Conservation (phyloP, 2,797 vertebrate species). For the Mormyrops attenuatus region DNA sequence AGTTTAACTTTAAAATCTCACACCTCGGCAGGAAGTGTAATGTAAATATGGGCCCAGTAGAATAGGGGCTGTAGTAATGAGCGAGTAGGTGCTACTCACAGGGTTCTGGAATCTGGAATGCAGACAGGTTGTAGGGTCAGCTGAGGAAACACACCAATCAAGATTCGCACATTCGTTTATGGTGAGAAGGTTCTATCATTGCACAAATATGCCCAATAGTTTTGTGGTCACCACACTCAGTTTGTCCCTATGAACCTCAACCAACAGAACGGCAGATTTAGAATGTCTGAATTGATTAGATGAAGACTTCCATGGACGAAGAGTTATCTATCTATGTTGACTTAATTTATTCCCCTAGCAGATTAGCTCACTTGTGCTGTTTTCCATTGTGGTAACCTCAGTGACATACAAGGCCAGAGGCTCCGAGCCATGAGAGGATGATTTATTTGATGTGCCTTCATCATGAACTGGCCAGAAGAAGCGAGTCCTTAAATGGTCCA, state of each 20-base stretch:
- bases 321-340: not conserved
- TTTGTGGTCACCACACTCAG: not conserved
- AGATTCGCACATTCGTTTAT: not conserved
- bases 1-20: not conserved
- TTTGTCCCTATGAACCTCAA: not conserved
- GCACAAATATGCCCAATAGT: not conserved
- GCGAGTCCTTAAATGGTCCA: slow-evolving; percentile 18
- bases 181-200: not conserved
- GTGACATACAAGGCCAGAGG: not conserved
- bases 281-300: not conserved
- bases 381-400: not conserved
- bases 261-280: not conserved
- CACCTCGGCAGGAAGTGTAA: not conserved
- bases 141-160: not conserved
- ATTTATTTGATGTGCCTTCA: not conserved
- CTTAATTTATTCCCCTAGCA: not conserved
- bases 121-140: not conserved
- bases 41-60: not conserved
- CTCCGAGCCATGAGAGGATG: not conserved
- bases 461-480: not conserved
- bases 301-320: not conserved
- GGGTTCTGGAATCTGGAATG: not conserved
- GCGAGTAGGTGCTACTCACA: not conserved
- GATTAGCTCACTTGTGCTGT: not conserved
- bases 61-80: not conserved